Conservation (phyloP, 1,140 invertebrate species). For the Heterodera schachtii region DNA sequence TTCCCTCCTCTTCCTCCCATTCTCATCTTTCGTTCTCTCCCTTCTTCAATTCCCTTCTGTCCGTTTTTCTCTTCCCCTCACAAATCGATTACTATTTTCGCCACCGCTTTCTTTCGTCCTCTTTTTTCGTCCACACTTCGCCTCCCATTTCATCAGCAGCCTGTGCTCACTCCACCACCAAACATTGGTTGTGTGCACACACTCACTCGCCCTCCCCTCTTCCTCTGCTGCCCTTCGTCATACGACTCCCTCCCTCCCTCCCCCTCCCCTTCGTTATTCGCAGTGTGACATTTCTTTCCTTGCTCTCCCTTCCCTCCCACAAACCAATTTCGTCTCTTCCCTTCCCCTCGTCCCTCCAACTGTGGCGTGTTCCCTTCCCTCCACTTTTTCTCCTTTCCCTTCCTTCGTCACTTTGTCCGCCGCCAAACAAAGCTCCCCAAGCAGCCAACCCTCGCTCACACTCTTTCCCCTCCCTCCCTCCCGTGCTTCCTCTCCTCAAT, state of each 20-base stretch:
- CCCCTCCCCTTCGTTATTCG: not conserved
- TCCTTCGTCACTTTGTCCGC: not conserved
- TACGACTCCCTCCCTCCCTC: not conserved
- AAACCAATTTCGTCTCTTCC: not conserved
- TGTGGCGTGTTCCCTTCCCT: not conserved
- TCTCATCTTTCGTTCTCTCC: not conserved
- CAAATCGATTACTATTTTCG: constrained; percentile 1
- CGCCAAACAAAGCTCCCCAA: constrained; percentile 9
- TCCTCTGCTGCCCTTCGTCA: not conserved
- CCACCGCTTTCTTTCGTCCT: not conserved
- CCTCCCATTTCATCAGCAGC: not conserved
- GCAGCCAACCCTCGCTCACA: not conserved
- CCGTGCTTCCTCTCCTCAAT: not conserved
- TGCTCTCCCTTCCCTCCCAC: not conserved
- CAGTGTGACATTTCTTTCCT: constrained; percentile 1
- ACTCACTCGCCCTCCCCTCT: not conserved
- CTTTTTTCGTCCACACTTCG: not conserved
- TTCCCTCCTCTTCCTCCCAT: constrained; percentile 17
- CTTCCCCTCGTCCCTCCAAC: not conserved
- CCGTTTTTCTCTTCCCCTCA: constrained; percentile 20
- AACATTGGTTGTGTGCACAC: not conserved
- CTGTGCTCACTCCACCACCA: not conserved
- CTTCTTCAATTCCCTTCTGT: not conserved
- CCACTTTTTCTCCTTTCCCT: not conserved
- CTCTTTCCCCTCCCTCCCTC: not conserved